These are phyloP conservation scores for Lycophotia porphyrea DNA, from an alignment of 2,888 invertebrate genomes.

Conservation along the genomic window DNA sequence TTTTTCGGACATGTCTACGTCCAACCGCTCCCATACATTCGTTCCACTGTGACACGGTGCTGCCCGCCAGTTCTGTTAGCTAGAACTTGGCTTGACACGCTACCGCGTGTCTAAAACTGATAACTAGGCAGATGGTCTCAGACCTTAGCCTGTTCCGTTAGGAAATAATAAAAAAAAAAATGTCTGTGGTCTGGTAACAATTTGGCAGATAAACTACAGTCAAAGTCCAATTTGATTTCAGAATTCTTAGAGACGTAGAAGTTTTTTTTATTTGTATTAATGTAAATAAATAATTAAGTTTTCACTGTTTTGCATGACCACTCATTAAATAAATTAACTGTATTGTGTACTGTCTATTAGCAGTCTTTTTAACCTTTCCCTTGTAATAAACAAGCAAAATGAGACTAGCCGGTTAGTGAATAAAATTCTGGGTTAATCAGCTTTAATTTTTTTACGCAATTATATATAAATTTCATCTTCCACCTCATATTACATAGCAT, in stretches of 20 bases:
- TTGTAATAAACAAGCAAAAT: neutral
- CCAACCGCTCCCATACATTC: no score
- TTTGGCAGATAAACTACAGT: no score
- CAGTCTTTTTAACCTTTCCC: conserved; percentile 10
- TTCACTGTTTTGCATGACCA: conserved; percentile 6
- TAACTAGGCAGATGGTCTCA: no score
- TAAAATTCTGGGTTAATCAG: neutral
- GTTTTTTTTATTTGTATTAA: no score
- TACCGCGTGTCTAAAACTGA: no score
- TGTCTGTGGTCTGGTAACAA: no score
- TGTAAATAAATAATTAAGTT: neutral
- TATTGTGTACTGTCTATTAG: conserved; percentile 15
- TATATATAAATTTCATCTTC: neutral
- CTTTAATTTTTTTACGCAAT: neutral
- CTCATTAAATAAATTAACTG: conserved; percentile 8
- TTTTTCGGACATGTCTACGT: no score
- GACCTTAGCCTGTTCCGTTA: no score
- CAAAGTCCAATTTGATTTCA: conserved; percentile 19
- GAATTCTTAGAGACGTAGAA: neutral
- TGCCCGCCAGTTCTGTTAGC: no score
- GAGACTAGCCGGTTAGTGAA: conserved; percentile 19
- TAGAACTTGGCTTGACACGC: no score
- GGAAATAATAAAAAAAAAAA: no score
- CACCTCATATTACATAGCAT: neutral
- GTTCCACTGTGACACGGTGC: no score